Conservation (phyloP, 2,113 vertebrate genomes). For the Centrocercus urophasianus region DNA sequence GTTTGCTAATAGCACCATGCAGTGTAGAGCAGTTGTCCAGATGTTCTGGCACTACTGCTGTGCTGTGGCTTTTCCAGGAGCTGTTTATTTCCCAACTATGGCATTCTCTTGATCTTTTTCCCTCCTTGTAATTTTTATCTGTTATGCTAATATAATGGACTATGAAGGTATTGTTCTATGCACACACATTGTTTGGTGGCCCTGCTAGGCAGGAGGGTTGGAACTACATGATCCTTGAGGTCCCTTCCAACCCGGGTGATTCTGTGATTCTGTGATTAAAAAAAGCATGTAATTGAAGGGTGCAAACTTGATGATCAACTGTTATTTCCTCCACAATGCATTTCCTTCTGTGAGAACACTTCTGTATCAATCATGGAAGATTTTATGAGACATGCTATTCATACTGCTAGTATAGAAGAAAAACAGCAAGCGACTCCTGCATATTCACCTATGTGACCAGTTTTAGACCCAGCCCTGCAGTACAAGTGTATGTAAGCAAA, state of each 20-base stretch:
- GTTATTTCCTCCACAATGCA: neutral
- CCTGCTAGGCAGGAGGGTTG: too few relatives aligned
- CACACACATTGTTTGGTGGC: too few relatives aligned
- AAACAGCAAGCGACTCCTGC: neutral
- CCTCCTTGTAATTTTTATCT: neutral
- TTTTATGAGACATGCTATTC: neutral
- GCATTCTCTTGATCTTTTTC: neutral
- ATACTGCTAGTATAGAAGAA: neutral
- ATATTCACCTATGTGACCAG: neutral
- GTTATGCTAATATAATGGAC: neutral
- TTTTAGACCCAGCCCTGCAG: neutral
- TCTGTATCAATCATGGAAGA: neutral
- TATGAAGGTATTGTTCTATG: neutral
- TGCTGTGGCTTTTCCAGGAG: neutral
- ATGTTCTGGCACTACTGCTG: neutral
- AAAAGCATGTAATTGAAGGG: neutral
- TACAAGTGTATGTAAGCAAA: neutral
- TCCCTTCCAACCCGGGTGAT: too few relatives aligned
- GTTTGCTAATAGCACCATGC: neutral
- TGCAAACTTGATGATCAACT: accelerated
- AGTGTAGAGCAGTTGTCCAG: neutral
- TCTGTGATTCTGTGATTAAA: neutral
- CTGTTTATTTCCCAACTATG: neutral
- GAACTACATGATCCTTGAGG: too few relatives aligned
- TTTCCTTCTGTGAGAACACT: neutral